Evolutionary conservation across 1,140 invertebrate genomes (phyloP).

Genomic region (Brachionus manjavacas): DNA sequence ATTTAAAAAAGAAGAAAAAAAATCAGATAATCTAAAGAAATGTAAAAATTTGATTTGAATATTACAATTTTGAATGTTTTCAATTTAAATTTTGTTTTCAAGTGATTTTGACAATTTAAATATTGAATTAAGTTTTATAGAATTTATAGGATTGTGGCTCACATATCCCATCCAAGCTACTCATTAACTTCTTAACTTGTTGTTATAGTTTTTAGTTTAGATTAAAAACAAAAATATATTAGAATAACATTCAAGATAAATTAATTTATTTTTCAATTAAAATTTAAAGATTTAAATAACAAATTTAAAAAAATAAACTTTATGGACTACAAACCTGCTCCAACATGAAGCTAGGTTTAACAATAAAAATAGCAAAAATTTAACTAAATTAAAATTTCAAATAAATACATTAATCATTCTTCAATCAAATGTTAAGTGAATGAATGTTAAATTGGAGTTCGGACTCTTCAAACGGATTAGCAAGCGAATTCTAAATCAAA

Average conservation of each 20-base stretch:
- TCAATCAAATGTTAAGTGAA: background rate
- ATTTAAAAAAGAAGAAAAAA: no score
- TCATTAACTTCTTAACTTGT: no score
- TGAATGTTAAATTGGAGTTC: background rate
- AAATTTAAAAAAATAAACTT: background rate
- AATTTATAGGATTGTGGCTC: no score
- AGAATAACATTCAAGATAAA: background rate
- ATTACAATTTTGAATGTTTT: no score
- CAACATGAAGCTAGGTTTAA: background rate
- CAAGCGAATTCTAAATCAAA: conserved; percentile 16
- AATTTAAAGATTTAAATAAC: background rate
- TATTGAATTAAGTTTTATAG: no score
- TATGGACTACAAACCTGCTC: background rate
- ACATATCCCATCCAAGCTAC: no score
- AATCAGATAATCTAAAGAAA: no score
- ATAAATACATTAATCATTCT: background rate
- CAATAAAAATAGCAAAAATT: background rate
- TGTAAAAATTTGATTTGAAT: no score
- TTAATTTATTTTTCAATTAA: background rate
- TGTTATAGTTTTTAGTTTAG: no score
- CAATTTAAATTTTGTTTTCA: no score
- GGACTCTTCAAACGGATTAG: background rate
- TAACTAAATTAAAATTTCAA: conserved; percentile 3
- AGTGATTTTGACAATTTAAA: no score
- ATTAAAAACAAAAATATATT: background rate